Conservation (phyloP, 2,888 invertebrate species). For the Liodrosophila aerea region DNA sequence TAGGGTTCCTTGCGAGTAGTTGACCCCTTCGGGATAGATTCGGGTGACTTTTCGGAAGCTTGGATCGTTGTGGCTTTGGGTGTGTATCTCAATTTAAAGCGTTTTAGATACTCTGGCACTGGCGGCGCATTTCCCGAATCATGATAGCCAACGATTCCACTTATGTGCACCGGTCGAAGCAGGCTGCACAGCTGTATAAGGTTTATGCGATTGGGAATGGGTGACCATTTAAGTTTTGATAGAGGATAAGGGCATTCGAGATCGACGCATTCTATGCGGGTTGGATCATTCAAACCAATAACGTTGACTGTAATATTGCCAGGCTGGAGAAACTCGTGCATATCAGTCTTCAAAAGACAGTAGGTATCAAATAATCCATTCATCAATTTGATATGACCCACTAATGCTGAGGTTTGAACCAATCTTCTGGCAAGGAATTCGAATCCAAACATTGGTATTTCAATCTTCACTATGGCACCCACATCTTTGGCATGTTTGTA, state of each 20-base stretch:
- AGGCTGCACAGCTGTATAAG: slow-evolving; percentile 58
- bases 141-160: slow-evolving; percentile 45
- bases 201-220: slow-evolving; percentile 51
- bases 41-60: slow-evolving; percentile 6
- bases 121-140: slow-evolving; percentile 15
- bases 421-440: slow-evolving; percentile 42
- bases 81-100: slow-evolving; percentile 27
- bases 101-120: slow-evolving; percentile 46
- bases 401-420: slow-evolving; percentile 28
- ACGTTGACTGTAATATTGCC: slow-evolving; percentile 13
- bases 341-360: slow-evolving; percentile 20
- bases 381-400: slow-evolving; percentile 42
- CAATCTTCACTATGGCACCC: background rate
- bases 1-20: background rate
- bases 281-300: background rate
- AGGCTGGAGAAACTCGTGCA: slow-evolving; percentile 9
- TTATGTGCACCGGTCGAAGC: slow-evolving; percentile 49
- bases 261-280: too few relatives aligned
- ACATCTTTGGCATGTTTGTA: background rate
- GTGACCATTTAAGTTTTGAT: slow-evolving; percentile 44
- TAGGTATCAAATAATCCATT: slow-evolving; percentile 22
- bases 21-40: background rate
- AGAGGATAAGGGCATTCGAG: background rate
- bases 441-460: slow-evolving; percentile 53
- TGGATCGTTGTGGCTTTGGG: background rate